These are phyloP conservation scores for Zaprionus ornatus DNA, from an alignment of 1,140 invertebrate genomes.

Conservation along the genomic window DNA sequence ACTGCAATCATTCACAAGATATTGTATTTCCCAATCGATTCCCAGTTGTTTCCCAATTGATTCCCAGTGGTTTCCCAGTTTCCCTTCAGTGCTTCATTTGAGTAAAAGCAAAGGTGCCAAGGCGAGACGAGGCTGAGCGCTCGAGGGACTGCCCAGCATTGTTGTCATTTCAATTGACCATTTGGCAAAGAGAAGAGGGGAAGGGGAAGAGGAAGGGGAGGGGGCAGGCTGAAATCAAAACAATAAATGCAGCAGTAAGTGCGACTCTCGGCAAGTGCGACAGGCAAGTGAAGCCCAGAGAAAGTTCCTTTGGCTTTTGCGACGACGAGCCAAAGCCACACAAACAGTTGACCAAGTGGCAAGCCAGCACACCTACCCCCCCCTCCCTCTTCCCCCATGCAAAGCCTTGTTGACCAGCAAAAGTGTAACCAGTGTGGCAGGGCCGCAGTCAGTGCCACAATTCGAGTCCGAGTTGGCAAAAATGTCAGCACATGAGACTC, in stretches of 20 bases:
- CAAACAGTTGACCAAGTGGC: conserved; percentile 19
- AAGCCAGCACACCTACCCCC: too few relatives aligned
- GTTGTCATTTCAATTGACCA: conserved; percentile 27
- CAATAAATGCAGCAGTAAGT: conserved; percentile 49
- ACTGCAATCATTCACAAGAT: neutral
- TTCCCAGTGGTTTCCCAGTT: neutral
- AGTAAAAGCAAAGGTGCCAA: conserved; percentile 12
- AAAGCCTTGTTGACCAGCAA: neutral
- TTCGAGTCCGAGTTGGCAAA: conserved; percentile 6
- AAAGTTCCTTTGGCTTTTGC: conserved; percentile 43
- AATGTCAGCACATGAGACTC: conserved; percentile 5
- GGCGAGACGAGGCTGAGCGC: conserved; percentile 5
- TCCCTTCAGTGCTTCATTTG: neutral
- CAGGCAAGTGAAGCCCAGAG: conserved; percentile 32
- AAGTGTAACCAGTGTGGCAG: conserved; percentile 1
- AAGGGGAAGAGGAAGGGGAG: neutral
- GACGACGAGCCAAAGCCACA: conserved; percentile 8
- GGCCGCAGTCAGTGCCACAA: neutral
- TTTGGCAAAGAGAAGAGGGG: neutral
- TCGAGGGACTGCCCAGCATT: neutral
- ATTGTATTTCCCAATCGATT: too few relatives aligned
- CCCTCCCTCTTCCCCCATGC: too few relatives aligned
- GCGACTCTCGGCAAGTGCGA: conserved; percentile 34
- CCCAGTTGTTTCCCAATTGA: too few relatives aligned
- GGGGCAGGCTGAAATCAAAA: conserved; percentile 25